Evolutionary conservation across 2,113 vertebrate genomes (phyloP).

Genomic region (Jaculus jaculus): DNA sequence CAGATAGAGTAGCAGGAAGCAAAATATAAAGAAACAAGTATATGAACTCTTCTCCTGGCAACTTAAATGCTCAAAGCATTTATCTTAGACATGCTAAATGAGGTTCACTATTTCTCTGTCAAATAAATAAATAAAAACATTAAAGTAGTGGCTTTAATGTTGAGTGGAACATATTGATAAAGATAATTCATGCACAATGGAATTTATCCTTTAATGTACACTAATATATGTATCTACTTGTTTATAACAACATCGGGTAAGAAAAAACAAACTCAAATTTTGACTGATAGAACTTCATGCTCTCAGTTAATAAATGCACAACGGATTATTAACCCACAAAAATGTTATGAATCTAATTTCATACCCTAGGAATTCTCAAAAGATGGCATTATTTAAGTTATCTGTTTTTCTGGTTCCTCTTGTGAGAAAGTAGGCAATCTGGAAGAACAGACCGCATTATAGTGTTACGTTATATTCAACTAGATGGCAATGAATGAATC

Average conservation of each 20-base stretch:
- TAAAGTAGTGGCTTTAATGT: background rate
- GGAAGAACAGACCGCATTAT: background rate
- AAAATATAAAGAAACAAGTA: background rate
- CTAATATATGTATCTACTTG: background rate
- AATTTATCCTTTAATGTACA: background rate
- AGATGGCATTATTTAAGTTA: background rate
- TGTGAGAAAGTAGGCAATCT: background rate
- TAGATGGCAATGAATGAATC: background rate
- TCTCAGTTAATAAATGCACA: background rate
- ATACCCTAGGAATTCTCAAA: background rate
- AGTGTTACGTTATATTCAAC: background rate
- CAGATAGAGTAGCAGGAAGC: background rate
- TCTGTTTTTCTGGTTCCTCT: background rate
- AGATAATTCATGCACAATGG: background rate
- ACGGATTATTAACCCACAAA: background rate
- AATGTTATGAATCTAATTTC: background rate
- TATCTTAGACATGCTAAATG: background rate
- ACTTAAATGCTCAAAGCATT: background rate
- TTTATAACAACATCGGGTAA: background rate
- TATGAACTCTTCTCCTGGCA: background rate
- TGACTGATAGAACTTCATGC: too few relatives aligned
- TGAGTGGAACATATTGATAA: slow-evolving; percentile 9
- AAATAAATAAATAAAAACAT: background rate
- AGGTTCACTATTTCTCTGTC: background rate
- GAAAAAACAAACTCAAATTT: background rate